Evolutionary conservation across 2,797 vertebrate genomes (phyloP).

Genomic region (Phoebastria nigripes): DNA sequence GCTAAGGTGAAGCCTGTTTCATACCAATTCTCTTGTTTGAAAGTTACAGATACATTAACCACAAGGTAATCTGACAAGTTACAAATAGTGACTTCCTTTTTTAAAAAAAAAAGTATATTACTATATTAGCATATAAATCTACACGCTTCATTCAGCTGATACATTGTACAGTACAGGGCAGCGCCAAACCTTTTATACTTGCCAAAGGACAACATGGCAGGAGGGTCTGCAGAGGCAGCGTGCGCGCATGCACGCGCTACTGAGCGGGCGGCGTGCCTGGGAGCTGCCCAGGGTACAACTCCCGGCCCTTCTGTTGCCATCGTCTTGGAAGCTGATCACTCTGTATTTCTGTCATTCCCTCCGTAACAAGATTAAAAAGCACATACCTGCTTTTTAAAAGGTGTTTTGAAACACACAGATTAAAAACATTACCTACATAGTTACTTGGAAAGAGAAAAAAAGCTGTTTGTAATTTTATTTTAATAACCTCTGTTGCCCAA

Average conservation of each 20-base stretch:
- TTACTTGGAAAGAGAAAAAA: neutral
- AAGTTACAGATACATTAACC: neutral
- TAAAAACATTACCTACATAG: neutral
- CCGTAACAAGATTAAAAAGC: neutral
- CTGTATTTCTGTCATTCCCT: neutral
- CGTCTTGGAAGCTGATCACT: neutral
- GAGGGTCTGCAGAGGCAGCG: neutral
- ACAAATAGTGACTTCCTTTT: neutral
- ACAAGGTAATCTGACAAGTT: neutral
- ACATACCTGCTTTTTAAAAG: neutral
- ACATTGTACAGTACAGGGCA: neutral
- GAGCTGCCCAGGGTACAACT: neutral
- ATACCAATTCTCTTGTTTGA: neutral
- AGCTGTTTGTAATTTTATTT: neutral
- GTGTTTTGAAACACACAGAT: neutral
- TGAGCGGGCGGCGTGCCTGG: neutral
- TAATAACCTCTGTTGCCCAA: neutral
- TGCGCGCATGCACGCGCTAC: neutral
- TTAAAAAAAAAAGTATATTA: neutral
- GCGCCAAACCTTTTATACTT: neutral
- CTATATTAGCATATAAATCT: neutral
- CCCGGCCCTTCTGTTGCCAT: neutral
- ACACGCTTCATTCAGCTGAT: neutral
- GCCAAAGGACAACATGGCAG: neutral
- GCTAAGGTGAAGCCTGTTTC: neutral